Conservation (phyloP, 2,888 invertebrate genomes). For the Cosmopolites sordidus region DNA sequence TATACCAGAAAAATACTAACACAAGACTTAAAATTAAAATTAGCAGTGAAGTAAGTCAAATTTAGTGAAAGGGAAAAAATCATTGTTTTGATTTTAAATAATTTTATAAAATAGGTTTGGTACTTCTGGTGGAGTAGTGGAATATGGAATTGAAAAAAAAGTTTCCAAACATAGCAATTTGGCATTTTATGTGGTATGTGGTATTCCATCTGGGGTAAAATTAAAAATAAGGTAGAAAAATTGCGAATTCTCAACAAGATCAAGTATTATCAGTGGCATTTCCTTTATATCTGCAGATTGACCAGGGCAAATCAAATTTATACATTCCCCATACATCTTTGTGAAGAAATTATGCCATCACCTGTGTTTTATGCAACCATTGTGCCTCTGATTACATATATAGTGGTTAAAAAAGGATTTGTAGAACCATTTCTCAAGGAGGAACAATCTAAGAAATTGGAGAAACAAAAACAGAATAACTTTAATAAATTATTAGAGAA, state of each 20-base stretch:
- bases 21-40: slow-evolving; percentile 71
- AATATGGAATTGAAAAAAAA: slow-evolving; percentile 91
- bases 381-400: slow-evolving; percentile 77
- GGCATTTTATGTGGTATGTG: slow-evolving; percentile 79
- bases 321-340: slow-evolving; percentile 82
- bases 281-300: slow-evolving; percentile 58
- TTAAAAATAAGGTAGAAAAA: slow-evolving; percentile 72
- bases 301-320: slow-evolving; percentile 84
- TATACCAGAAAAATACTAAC: slow-evolving; percentile 78
- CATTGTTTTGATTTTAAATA: too few relatives aligned
- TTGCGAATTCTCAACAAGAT: not conserved
- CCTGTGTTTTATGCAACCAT: slow-evolving; percentile 91
- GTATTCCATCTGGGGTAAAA: slow-evolving; percentile 82
- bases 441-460: slow-evolving; percentile 73
- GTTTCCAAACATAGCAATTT: slow-evolving; percentile 85
- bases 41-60: slow-evolving; percentile 46
- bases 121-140: slow-evolving; percentile 80
- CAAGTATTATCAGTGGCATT: not conserved
- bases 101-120: slow-evolving; percentile 60
- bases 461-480: slow-evolving; percentile 77
- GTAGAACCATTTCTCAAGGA: slow-evolving; percentile 80
- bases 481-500: slow-evolving; percentile 72
- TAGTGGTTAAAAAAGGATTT: slow-evolving; percentile 76
- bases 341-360: slow-evolving; percentile 84
- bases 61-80: not conserved